These are phyloP conservation scores for Lycia hirtaria DNA, from an alignment of 2,888 invertebrate genomes.

Conservation along the genomic window DNA sequence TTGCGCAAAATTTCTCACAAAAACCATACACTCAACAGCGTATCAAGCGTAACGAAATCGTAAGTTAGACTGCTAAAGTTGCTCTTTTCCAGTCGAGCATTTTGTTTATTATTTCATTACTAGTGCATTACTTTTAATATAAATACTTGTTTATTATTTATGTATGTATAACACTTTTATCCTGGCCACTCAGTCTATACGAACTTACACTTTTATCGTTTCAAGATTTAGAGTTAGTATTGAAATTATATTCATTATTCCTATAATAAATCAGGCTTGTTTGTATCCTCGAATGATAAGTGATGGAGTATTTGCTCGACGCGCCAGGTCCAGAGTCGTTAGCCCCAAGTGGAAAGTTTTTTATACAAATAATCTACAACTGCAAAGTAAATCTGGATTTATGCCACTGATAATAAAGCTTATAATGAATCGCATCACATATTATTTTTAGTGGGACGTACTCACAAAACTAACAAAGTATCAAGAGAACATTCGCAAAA, in stretches of 20 bases:
- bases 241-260: background rate
- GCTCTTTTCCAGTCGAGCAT: too few relatives aligned
- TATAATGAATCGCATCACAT: background rate
- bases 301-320: conserved; percentile 37
- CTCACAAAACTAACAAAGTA: conserved; percentile 16
- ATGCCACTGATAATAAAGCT: background rate
- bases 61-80: too few relatives aligned
- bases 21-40: too few relatives aligned
- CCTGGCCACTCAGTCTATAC: too few relatives aligned
- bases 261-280: conserved; percentile 38
- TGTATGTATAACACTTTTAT: background rate
- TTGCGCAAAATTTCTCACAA: too few relatives aligned
- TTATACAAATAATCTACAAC: conserved; percentile 25
- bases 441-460: conserved; percentile 6
- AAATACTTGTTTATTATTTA: background rate
- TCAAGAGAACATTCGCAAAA: conserved; percentile 35
- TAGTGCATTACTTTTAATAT: too few relatives aligned
- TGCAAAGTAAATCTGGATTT: conserved; percentile 25
- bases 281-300: conserved; percentile 29
- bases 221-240: too few relatives aligned
- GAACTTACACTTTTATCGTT: too few relatives aligned
- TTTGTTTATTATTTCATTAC: too few relatives aligned
- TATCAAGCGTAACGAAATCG: too few relatives aligned
- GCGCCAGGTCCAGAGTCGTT: conserved; percentile 50
- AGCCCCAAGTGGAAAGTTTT: conserved; percentile 53